Conservation (phyloP, 2,113 vertebrate genomes). For the Calidris pugnax region DNA sequence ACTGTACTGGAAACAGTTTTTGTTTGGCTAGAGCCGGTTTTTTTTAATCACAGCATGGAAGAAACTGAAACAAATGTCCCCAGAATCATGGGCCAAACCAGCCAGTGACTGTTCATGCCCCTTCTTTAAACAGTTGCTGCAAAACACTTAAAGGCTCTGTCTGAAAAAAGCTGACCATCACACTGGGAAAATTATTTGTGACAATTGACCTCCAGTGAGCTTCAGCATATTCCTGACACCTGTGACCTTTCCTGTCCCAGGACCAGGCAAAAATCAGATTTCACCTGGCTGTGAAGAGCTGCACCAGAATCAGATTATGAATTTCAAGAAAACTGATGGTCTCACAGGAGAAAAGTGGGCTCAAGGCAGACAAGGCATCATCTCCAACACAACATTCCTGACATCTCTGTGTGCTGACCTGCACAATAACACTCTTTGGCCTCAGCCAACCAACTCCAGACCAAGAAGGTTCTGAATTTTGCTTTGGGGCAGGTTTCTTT, state of each 20-base stretch:
- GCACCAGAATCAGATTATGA: not conserved
- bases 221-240: not conserved
- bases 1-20: not conserved
- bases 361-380: not conserved
- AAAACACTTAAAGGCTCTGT: not conserved
- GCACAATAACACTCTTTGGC: rapidly evolving
- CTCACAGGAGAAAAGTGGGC: rapidly evolving
- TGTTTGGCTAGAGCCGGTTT: not conserved
- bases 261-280: not conserved
- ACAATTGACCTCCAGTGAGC: not conserved
- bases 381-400: not conserved
- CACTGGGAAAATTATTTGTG: not conserved
- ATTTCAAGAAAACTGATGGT: not conserved
- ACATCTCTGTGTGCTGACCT: not conserved
- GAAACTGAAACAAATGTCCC: not conserved
- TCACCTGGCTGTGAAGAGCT: not conserved
- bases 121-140: not conserved
- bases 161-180: not conserved
- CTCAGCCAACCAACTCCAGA: not conserved
- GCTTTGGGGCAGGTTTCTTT: not conserved
- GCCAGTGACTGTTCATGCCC: rapidly evolving
- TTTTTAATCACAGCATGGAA: not conserved
- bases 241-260: not conserved
- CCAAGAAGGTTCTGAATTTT: not conserved
- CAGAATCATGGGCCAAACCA: not conserved